A percentile compares a stretch with the other conserved stretches of the same genome.
phyloP scores from a whole-genome alignment of 2,113 vertebrate genomes.

The Phyllostomus discolor region DNA sequence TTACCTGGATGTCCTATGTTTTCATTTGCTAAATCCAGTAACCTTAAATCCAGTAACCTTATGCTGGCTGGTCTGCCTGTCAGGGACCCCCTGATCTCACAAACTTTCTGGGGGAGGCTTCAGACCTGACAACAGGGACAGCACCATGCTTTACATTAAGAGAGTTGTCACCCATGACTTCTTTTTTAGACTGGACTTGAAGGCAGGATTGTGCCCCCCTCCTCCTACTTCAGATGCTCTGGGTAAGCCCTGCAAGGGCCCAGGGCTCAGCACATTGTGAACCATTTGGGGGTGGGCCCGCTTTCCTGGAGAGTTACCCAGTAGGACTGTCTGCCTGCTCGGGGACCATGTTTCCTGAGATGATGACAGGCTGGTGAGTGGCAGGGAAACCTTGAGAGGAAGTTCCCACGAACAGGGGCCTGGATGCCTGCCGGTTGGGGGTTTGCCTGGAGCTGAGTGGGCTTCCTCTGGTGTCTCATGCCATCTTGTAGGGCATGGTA shows the following conservation, averaged over 20 bases:
- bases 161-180: not conserved
- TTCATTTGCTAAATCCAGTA: not conserved
- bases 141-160: not conserved
- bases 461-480: not conserved
- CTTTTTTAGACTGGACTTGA: not conserved
- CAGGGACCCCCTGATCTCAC: not conserved
- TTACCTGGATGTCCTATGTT: not conserved
- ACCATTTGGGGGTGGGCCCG: not conserved
- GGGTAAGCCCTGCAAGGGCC: not conserved
- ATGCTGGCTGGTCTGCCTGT: not conserved
- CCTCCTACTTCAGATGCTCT: not conserved
- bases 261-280: fast-evolving
- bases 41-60: not conserved
- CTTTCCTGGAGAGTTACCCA: not conserved
- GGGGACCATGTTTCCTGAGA: not conserved
- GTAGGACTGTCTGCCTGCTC: not conserved
- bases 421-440: fast-evolving
- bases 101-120: not conserved
- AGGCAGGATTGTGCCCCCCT: not conserved
- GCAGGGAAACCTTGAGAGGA: not conserved
- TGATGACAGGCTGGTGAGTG: fast-evolving
- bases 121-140: not conserved
- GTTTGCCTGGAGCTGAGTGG: not conserved
- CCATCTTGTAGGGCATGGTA: not conserved
- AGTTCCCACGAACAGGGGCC: not conserved